Evolutionary conservation across 2,888 invertebrate species (phyloP), one percentile per base, ranked within the genome.

Genomic region (Enchytraeus crypticus): DNA sequence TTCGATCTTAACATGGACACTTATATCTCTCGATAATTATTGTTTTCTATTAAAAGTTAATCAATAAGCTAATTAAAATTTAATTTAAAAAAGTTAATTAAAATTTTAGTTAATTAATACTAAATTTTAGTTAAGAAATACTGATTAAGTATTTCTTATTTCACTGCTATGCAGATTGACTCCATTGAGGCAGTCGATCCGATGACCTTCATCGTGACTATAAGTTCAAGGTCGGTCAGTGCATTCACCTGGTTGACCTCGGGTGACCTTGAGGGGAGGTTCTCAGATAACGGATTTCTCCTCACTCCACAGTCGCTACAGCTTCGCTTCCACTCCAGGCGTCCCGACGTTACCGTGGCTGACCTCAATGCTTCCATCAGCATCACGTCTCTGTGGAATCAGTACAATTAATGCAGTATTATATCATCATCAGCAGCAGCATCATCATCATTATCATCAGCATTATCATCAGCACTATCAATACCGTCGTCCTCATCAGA

Each of bases 201-300:
- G n/a, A 54, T 32, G 14, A 18, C 34, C 33, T 54, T 54, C 14
- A 33, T n/a, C 21, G 54, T 54, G 18, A 27, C 29, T 8, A 27
- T 57, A 11, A 57, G 23, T 29, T 18, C 57, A 18, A n/a, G 27
- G 5, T 43, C 57, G 8, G 33, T 57, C 14, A 21, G 29, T 1
- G 46, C 27, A 14, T 79, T 77, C 66, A 77, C 78, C 3, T 78
- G 77, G 77, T 64, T 79, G 32, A 74, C 77, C 14, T 71, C 73
- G 0, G 49, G 45, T n/a, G 70, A 69, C 8, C 63, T 73, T 30
- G 46, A 74, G 72, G 90, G 90, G 1, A 80, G 78, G 61, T 90
- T 90, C 76, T 85, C 85, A 1, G 86, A 88, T 68, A 90, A 91
- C 77, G 90, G 90, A 0, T 86, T 90, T 65, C 64, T 78, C 5